Percentiles rank a stretch among this genome's conserved stretches.
These are phyloP conservation scores for Agrochola circellaris DNA, from an alignment of 2,888 invertebrate species.

Conservation along the genomic window DNA sequence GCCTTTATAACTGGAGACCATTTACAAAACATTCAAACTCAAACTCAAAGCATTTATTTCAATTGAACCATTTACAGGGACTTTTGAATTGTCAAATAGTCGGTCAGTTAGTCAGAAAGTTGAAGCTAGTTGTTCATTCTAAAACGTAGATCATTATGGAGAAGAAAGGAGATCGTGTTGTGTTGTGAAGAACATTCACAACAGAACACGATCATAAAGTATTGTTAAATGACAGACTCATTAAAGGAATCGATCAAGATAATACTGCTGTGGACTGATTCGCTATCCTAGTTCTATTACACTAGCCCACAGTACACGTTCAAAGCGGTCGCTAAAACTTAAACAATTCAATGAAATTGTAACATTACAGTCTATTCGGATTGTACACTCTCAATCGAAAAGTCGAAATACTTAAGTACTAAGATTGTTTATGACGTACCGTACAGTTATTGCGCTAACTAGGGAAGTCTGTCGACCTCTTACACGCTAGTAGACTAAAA, in stretches of 20 bases:
- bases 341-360: conserved; percentile 78
- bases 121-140: too few relatives aligned
- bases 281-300: too few relatives aligned
- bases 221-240: neutral
- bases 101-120: too few relatives aligned
- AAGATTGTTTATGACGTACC: conserved; percentile 69
- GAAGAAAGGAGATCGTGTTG: too few relatives aligned
- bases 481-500: conserved; percentile 79
- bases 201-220: neutral
- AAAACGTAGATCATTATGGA: too few relatives aligned
- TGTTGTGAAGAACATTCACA: too few relatives aligned
- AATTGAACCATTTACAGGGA: too few relatives aligned
- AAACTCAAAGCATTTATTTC: neutral
- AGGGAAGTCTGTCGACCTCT: conserved; percentile 72
- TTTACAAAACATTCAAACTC: neutral
- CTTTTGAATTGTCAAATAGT: too few relatives aligned
- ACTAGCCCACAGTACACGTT: conserved; percentile 3
- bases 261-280: too few relatives aligned
- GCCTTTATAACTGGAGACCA: too few relatives aligned
- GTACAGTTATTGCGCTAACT: conserved; percentile 84
- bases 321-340: conserved; percentile 67
- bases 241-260: neutral
- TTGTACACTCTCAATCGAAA: conserved; percentile 88
- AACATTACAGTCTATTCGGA: conserved; percentile 89
- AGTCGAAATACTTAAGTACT: conserved; percentile 84